Evolutionary conservation across 2,888 invertebrate species (phyloP), one percentile per base, ranked within the genome.

Genomic region (Nymphalis urticae): DNA sequence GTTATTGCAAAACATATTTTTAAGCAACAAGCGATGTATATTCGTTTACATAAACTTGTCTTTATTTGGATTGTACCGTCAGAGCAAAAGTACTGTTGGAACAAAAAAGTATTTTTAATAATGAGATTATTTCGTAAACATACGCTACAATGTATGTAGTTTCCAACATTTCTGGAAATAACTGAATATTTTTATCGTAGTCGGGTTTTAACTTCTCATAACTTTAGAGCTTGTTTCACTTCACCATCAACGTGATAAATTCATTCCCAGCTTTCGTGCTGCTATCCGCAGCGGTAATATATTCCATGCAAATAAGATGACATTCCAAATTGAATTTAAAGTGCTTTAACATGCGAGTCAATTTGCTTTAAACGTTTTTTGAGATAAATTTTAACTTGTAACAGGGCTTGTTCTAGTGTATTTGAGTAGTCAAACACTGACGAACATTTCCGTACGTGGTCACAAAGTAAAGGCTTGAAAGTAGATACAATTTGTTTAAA

Each of bases 261-360:
- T 66, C 69, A 63, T 66, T 48, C 21, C 60, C 53, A 48, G 62
- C 63, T 63, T 60, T 60, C 59, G 54, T 63, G 58, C 50, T 47
- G 50, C 56, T 61, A 64, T 60, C 64, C 61, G 54, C 32, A 32
- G 17, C 36, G 36, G 62, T 64, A 68, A 70, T 70, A 62, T 70
- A 70, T 68, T 68, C 59, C 36, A 68, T 70, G 64, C 51, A 67
- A 67, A 70, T 64, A 58, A n/a, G 61, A 19, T 60, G 69, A 48
- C 42, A 65, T 13, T 59, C 42, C 53, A 64, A 71, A 68, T 71
- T 68, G 70, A 68, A 65, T 68, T 71, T 62, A 62, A 70, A 70
- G 42, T 59, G 53, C 62, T 58, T 42, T 58, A 56, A 54, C 54
- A 42, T 42, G 62, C 48, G 62, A 71, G 71, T 66, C 66, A 71